Conservation (phyloP, 2,113 vertebrate genomes). For the Microtus oregoni region DNA sequence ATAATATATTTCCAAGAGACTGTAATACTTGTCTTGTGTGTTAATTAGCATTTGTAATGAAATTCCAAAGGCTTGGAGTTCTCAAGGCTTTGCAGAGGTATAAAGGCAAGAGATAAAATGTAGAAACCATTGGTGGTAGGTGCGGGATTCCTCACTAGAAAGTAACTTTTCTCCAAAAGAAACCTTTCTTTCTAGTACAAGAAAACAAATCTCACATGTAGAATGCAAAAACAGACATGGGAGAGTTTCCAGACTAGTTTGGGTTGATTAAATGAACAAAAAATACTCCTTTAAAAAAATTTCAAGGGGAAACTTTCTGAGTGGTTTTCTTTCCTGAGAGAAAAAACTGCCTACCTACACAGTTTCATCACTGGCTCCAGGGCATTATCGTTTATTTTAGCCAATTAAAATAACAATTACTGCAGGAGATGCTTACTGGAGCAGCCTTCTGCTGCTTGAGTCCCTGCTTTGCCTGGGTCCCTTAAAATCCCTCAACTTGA, state of each 20-base stretch:
- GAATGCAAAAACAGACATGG: not conserved
- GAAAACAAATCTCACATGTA: not conserved
- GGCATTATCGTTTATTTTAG: constrained; percentile 81
- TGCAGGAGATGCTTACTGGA: constrained; percentile 70
- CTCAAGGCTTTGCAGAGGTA: not conserved
- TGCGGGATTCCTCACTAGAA: not conserved
- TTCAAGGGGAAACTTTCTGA: constrained; percentile 57
- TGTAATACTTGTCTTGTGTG: not conserved
- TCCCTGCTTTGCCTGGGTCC: constrained; percentile 50
- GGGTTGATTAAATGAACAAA: constrained; percentile 33
- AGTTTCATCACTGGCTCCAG: constrained; percentile 68
- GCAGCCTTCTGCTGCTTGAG: constrained; percentile 48
- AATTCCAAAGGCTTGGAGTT: not conserved
- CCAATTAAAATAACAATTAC: constrained; percentile 85
- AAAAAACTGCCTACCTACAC: constrained; percentile 38
- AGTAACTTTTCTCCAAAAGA: not conserved
- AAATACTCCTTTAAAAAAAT: constrained; percentile 30
- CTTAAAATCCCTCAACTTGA: constrained; percentile 76
- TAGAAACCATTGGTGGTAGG: not conserved
- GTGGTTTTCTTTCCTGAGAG: constrained; percentile 58
- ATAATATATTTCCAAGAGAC: rapidly evolving
- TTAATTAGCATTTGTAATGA: not conserved
- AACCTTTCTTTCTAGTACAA: not conserved
- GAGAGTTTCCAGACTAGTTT: not conserved
- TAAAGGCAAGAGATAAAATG: not conserved